Evolutionary conservation across 2,888 invertebrate genomes (phyloP).

Genomic region (Megamerina dolium): DNA sequence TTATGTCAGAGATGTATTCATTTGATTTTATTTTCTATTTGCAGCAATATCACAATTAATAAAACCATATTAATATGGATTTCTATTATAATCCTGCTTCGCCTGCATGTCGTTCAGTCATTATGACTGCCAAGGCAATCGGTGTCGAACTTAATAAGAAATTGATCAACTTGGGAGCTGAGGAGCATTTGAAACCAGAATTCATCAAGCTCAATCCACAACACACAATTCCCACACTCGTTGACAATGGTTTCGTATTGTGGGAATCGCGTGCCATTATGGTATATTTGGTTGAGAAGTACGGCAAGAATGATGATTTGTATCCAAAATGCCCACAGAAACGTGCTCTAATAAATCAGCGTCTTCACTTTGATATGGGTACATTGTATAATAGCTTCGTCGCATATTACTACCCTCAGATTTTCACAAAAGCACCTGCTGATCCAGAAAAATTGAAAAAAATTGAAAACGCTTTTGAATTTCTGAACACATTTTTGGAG

Average conservation of each 20-base stretch:
- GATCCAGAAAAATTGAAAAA: conserved; percentile 65
- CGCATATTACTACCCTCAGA: conserved; percentile 63
- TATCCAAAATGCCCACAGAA: conserved; percentile 72
- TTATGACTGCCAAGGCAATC: conserved; percentile 60
- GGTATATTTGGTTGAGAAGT: conserved; percentile 72
- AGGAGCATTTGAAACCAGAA: conserved; percentile 65
- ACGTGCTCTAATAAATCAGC: conserved; percentile 71
- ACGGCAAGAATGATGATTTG: conserved; percentile 68
- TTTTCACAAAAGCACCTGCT: conserved; percentile 57
- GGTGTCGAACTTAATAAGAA: conserved; percentile 63
- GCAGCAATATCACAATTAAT: too few relatives aligned
- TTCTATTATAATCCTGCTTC: conserved; percentile 62
- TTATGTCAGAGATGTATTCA: too few relatives aligned
- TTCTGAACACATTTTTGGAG: conserved; percentile 67
- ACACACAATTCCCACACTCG: conserved; percentile 76
- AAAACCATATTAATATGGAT: conserved; percentile 49
- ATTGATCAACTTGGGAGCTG: conserved; percentile 54
- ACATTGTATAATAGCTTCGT: conserved; percentile 65
- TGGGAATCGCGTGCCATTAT: conserved; percentile 84
- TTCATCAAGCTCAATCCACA: conserved; percentile 73
- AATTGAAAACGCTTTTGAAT: conserved; percentile 61
- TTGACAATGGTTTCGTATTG: conserved; percentile 73
- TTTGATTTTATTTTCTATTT: too few relatives aligned
- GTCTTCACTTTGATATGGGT: conserved; percentile 74
- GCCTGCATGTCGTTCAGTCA: conserved; percentile 61